A percentile compares a stretch with the other conserved stretches of the same genome.
These are phyloP conservation scores for Drosophila quasianomalipes DNA, from an alignment of 2,888 invertebrate species.

Conservation along the genomic window DNA sequence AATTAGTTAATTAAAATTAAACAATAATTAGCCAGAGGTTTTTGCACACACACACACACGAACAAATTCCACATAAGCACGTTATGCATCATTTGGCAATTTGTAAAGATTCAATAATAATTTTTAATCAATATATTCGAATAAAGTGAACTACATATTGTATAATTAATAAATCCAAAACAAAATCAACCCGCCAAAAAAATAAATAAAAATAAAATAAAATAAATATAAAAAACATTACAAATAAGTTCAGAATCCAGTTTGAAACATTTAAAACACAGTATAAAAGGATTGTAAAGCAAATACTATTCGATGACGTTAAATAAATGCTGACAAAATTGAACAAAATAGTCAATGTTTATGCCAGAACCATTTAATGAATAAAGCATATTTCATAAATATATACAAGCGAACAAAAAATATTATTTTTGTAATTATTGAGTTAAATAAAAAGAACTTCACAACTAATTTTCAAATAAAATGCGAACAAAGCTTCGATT, in stretches of 20 bases:
- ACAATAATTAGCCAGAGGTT: conserved; percentile 56
- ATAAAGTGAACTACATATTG: conserved; percentile 36
- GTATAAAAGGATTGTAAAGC: conserved; percentile 25
- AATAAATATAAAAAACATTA: conserved; percentile 20
- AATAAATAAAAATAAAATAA: conserved; percentile 49
- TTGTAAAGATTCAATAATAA: conserved; percentile 23
- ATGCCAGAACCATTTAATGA: conserved; percentile 29
- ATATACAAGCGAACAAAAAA: conserved; percentile 4
- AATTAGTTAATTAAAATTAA: conserved; percentile 63
- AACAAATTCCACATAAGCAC: conserved; percentile 26
- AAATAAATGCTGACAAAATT: conserved; percentile 25
- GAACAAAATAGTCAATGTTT: conserved; percentile 34
- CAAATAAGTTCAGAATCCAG: conserved; percentile 51
- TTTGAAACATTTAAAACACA: conserved; percentile 18
- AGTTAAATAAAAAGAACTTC: conserved; percentile 7
- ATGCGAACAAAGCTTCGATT: conserved; percentile 23
- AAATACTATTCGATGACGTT: conserved; percentile 13
- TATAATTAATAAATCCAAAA: conserved; percentile 47
- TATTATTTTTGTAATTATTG: conserved; percentile 12
- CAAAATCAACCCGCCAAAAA: conserved; percentile 75
- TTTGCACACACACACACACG: conserved; percentile 13
- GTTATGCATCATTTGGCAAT: conserved; percentile 36
- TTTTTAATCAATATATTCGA: conserved; percentile 34
- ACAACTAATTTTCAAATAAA: conserved; percentile 22
- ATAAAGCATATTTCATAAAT: conserved; percentile 45